These are phyloP conservation scores for Drosophila pectinifera DNA, from an alignment of 1,140 invertebrate species.

Conservation along the genomic window DNA sequence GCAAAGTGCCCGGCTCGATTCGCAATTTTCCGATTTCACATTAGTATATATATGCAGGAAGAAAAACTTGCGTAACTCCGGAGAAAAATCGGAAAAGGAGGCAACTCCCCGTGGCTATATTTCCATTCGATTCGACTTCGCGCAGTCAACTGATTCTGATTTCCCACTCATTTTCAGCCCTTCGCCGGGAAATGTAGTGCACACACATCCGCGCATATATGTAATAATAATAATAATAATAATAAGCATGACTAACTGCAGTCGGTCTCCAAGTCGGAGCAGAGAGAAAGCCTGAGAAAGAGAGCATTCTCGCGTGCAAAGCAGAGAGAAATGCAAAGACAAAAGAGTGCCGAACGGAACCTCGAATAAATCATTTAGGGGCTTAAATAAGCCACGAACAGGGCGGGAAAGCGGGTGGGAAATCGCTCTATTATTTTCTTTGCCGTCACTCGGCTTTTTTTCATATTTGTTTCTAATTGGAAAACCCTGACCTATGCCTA, in stretches of 20 bases:
- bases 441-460: conserved; percentile 13
- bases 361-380: conserved; percentile 44
- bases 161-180: conserved; percentile 24
- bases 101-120: conserved; percentile 1
- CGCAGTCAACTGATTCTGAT: conserved; percentile 66
- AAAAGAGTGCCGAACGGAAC: conserved; percentile 8
- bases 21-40: conserved; percentile 53
- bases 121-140: conserved; percentile 43
- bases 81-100: neutral
- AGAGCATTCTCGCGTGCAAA: conserved; percentile 10
- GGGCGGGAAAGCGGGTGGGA: conserved; percentile 5
- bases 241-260: conserved; percentile 42
- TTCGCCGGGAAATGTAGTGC: conserved; percentile 11
- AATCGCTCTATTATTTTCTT: conserved; percentile 34
- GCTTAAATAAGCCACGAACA: conserved; percentile 15
- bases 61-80: conserved; percentile 30
- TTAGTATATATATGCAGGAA: conserved; percentile 8
- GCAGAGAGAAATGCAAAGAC: neutral
- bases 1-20: conserved; percentile 53
- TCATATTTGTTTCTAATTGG: conserved; percentile 54
- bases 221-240: conserved; percentile 28
- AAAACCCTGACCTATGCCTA: conserved; percentile 72
- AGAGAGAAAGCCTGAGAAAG: conserved; percentile 23
- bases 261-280: conserved; percentile 10
- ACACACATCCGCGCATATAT: conserved; percentile 3